Base-by-base conservation (phyloP, 2,888 invertebrate species). In the Tillus elongatus region DNA sequence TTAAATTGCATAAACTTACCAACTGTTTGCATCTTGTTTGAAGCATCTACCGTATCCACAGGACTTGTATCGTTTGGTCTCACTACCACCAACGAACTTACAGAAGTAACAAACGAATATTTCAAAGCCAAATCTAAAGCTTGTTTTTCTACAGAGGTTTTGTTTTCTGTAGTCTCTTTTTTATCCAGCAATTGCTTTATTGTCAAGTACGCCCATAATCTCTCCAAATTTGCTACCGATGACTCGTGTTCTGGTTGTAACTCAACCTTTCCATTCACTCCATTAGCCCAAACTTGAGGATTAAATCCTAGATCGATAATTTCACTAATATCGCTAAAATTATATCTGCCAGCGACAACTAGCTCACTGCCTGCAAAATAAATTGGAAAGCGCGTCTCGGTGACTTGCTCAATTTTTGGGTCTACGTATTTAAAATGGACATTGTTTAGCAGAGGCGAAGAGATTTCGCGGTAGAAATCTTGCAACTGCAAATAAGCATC, bases 401-500 rank as follows among this genome's bases (percentile, higher is more conserved):
- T n/a, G 10, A 15, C 3, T 41, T 63, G 56, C 39, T 64, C 59
- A 48, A 67, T 64, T 2, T 75, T 76, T 37, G 74, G 60, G 13
- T 64, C 60, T 27, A 67, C 66, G 56, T 80, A 82, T 24, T 64
- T 61, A 55, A 81, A 76, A 16, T 70, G 67, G 36, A 81, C 72
- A 50, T 79, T 69, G 2, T 74, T 64, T 33, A 81, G 64, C 6
- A 79, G 64, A 1, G 81, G 80, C 8, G 76, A 75, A 1, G 79
- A 71, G 36, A 82, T 73, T 60, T 77, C 74, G 13, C 67, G 65
- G 64, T 77, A 78, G 64, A 77, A 78, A 56, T 73, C 71, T 14
- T 69, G 64, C 34, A 82, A 64, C 56, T 81, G 80, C 30, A 74
- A 59, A 40, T 71, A 69, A 2, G 79, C 75, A 56, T 79, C 79